A percentile compares a stretch with the other conserved stretches of the same genome.
Conservation (phyloP, 2,888 invertebrate genomes). For the Ophion ellenae region DNA sequence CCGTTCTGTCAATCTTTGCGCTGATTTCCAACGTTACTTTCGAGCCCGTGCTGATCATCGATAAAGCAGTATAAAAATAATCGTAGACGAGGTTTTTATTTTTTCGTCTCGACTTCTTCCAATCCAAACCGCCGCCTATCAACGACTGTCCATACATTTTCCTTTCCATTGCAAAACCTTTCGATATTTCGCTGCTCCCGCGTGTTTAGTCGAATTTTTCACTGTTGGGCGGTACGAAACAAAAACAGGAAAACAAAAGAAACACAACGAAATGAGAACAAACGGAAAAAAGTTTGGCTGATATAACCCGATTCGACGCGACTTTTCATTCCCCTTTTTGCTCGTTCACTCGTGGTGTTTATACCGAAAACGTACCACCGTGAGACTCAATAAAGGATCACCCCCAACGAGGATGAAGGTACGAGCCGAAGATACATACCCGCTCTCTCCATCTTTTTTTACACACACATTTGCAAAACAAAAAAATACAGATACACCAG, state of each 20-base stretch:
- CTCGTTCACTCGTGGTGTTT: slow-evolving; percentile 22
- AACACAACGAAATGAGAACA: not conserved
- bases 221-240: not conserved
- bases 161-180: not conserved
- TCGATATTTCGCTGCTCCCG: not conserved
- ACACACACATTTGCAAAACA: not conserved
- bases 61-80: too few species aligned
- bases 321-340: slow-evolving; percentile 36
- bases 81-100: too few species aligned
- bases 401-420: slow-evolving; percentile 3
- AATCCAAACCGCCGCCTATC: too few species aligned
- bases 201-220: slow-evolving; percentile 10
- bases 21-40: too few species aligned
- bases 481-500: not conserved
- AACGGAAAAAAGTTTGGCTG: not conserved
- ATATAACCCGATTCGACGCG: slow-evolving; percentile 23
- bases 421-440: slow-evolving; percentile 5
- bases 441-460: not conserved
- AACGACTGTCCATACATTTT: not conserved
- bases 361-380: slow-evolving; percentile 36
- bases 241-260: not conserved
- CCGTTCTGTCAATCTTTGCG: too few species aligned
- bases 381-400: slow-evolving; percentile 64
- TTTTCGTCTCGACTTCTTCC: too few species aligned
- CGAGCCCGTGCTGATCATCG: too few species aligned